A percentile compares a stretch with the other conserved stretches of the same genome.
These are phyloP conservation scores for Bufo gargarizans DNA, from an alignment of 2,113 vertebrate species.

Conservation along the genomic window DNA sequence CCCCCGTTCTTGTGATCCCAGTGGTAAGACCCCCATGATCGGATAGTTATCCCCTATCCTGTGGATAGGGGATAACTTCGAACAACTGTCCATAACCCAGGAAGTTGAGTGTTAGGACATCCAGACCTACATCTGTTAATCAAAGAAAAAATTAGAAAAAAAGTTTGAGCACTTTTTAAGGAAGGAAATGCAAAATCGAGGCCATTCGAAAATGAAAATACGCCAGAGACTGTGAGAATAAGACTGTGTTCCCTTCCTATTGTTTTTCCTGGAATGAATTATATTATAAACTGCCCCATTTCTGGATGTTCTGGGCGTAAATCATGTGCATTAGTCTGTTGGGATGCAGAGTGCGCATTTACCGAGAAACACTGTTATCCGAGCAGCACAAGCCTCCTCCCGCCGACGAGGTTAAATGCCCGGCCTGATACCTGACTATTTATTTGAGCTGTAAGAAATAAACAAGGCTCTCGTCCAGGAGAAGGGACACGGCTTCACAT, in stretches of 20 bases:
- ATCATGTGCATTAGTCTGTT: neutral
- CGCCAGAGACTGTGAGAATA: neutral
- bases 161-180: too few species aligned
- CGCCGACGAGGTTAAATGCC: slow-evolving; percentile 28
- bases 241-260: neutral
- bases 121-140: too few species aligned
- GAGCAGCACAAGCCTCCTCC: neutral
- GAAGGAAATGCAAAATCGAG: neutral
- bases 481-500: slow-evolving; percentile 31
- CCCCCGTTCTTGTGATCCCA: too few species aligned
- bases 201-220: neutral
- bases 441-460: slow-evolving; percentile 52
- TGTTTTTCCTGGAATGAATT: neutral
- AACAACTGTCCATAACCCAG: too few species aligned
- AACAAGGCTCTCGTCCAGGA: slow-evolving; percentile 28
- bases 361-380: slow-evolving; percentile 12
- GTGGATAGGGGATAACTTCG: too few species aligned
- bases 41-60: too few species aligned
- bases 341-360: neutral
- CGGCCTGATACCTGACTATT: slow-evolving; percentile 37
- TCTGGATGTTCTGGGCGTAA: neutral
- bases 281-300: slow-evolving; percentile 9
- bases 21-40: too few species aligned
- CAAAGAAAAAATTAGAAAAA: too few species aligned
- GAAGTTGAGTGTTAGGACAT: too few species aligned